Percentiles rank a stretch among this genome's conserved stretches.
phyloP scores from a whole-genome alignment of 2,888 invertebrate genomes.

The Ecdyonurus torrentis region DNA sequence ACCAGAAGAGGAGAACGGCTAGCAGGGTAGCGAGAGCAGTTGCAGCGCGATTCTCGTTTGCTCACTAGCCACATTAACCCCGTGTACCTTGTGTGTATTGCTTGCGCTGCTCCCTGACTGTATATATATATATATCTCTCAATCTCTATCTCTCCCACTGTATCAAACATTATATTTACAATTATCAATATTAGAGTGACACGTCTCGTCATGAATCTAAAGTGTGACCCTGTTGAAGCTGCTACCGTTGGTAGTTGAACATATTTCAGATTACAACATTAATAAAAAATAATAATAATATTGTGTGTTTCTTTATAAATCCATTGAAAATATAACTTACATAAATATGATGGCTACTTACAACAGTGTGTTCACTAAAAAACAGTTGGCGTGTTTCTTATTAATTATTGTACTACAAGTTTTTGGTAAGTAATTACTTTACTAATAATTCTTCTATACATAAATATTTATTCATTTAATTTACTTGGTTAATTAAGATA shows the following conservation, averaged over 20 bases:
- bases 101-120: too few relatives aligned
- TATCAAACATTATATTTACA: too few relatives aligned
- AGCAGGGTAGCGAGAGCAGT: not conserved
- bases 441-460: too few relatives aligned
- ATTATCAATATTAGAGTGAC: too few relatives aligned
- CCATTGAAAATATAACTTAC: too few relatives aligned
- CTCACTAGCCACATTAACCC: not conserved
- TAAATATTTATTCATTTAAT: too few relatives aligned
- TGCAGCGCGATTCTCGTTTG: not conserved
- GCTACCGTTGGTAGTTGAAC: not conserved
- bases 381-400: not conserved
- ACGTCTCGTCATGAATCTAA: not conserved
- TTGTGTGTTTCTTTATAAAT: too few relatives aligned
- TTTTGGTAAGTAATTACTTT: not conserved
- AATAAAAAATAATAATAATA: too few relatives aligned
- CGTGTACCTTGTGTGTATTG: not conserved
- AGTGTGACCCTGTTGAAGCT: not conserved
- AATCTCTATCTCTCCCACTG: too few relatives aligned
- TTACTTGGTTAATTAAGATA: too few relatives aligned
- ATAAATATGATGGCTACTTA: not conserved
- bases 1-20: not conserved
- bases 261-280: too few relatives aligned
- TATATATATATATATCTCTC: too few relatives aligned
- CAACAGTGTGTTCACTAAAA: not conserved
- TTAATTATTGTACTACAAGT: not conserved